Percentiles rank a stretch among this genome's conserved stretches.
Conservation (phyloP, 2,888 invertebrate genomes). For the Acanthosepion esculentum region DNA sequence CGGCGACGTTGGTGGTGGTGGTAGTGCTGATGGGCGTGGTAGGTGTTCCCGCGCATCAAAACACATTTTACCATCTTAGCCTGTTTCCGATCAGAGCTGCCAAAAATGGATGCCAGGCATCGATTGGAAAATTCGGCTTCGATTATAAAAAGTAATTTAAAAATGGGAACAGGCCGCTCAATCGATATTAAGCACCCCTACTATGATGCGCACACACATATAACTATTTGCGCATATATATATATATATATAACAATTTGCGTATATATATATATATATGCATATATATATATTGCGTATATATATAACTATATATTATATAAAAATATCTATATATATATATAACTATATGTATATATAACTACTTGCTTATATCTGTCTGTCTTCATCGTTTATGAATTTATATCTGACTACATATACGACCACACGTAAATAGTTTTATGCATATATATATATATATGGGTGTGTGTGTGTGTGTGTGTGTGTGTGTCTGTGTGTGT, state of each 20-base stretch:
- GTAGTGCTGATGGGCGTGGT: background rate
- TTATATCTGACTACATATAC: too few species aligned
- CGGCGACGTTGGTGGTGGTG: background rate
- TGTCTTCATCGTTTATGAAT: too few species aligned
- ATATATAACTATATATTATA: background rate
- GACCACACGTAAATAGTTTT: too few species aligned
- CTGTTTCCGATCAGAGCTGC: background rate
- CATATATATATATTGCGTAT: too few species aligned
- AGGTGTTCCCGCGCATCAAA: background rate
- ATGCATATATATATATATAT: too few species aligned
- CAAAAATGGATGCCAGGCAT: constrained; percentile 25
- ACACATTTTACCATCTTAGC: background rate
- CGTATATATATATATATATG: background rate
- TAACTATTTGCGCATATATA: background rate
- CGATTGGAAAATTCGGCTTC: constrained; percentile 33
- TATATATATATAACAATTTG: background rate
- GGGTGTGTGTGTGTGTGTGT: too few species aligned
- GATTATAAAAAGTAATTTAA: constrained; percentile 33
- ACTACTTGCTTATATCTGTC: too few species aligned
- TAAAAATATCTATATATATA: too few species aligned
- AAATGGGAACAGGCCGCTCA: constrained; percentile 4
- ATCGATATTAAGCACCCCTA: background rate
- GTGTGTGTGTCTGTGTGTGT: too few species aligned
- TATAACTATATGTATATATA: too few species aligned
- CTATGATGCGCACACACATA: background rate